Evolutionary conservation across 2,888 invertebrate genomes (phyloP).

Genomic region (Lysandra coridon): DNA sequence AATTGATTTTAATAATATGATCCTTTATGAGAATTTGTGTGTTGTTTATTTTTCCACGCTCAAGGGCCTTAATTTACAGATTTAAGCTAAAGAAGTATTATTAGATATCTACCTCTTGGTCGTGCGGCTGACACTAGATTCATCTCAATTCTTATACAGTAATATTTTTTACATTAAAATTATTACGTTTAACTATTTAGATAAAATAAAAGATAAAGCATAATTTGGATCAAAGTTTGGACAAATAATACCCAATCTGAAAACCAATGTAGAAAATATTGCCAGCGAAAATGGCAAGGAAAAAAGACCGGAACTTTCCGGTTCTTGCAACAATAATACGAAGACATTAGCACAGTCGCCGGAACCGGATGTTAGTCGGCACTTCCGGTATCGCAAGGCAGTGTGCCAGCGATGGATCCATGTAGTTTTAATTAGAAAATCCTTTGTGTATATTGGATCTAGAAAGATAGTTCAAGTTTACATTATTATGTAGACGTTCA

Average conservation of each 20-base stretch:
- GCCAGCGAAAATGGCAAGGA: conserved; percentile 3
- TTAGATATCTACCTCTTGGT: too few species aligned
- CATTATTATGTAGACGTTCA: background rate
- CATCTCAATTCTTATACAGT: too few species aligned
- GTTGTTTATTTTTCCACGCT: too few species aligned
- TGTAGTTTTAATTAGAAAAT: conserved; percentile 32
- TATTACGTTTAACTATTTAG: background rate
- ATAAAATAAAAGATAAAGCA: background rate
- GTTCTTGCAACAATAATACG: conserved; percentile 43
- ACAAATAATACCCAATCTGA: background rate
- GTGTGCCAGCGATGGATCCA: conserved; percentile 54
- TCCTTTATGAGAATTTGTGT: too few species aligned
- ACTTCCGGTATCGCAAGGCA: conserved; percentile 61
- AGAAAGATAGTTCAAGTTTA: background rate
- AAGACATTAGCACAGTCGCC: conserved; percentile 48
- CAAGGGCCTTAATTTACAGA: too few species aligned
- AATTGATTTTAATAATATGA: too few species aligned
- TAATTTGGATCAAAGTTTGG: background rate
- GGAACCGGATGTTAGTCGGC: conserved; percentile 71
- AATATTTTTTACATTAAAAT: too few species aligned
- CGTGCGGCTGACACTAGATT: too few species aligned
- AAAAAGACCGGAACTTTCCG: conserved; percentile 23
- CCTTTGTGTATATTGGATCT: conserved; percentile 9
- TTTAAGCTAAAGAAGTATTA: too few species aligned
- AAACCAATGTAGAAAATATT: background rate